phyloP scores from a whole-genome alignment of 2,113 vertebrate genomes.

The Ammodytes dubius region DNA sequence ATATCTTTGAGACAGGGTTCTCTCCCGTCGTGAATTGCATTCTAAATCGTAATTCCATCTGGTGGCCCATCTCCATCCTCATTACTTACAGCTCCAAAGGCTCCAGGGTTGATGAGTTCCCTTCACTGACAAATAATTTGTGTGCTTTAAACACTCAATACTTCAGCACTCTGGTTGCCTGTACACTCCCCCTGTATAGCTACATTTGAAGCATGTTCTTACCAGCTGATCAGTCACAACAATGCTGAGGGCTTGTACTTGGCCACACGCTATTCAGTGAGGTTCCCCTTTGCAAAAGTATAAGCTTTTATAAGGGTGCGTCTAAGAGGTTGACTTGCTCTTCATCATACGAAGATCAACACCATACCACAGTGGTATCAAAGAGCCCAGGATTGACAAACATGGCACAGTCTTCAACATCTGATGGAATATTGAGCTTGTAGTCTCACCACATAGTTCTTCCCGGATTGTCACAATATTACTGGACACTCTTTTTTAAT shows the following conservation, averaged over 20 bases:
- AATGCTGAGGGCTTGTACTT: constrained; percentile 39
- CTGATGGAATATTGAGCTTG: constrained; percentile 16
- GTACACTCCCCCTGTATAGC: constrained; percentile 10
- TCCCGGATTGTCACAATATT: constrained; percentile 29
- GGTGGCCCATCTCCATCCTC: constrained; percentile 64
- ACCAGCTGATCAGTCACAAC: constrained; percentile 24
- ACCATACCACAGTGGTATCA: constrained; percentile 46
- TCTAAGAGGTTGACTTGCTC: constrained; percentile 34
- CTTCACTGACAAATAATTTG: constrained; percentile 61
- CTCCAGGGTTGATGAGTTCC: constrained; percentile 66
- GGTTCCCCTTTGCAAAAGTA: constrained; percentile 38
- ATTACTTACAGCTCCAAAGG: constrained; percentile 64
- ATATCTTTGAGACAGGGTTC: constrained; percentile 21
- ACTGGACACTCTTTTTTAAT: background rate
- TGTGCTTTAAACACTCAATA: constrained; percentile 44
- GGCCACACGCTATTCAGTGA: constrained; percentile 19
- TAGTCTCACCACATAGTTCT: constrained; percentile 15
- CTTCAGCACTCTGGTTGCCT: constrained; percentile 40
- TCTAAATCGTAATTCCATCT: constrained; percentile 67
- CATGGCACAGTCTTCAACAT: constrained; percentile 29
- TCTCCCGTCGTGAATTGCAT: constrained; percentile 34
- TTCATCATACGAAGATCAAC: constrained; percentile 53
- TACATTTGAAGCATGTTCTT: constrained; percentile 32
- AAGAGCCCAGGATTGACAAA: constrained; percentile 40
- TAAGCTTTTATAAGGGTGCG: constrained; percentile 34